These are phyloP conservation scores for Ptychodera flava DNA, from an alignment of 35 echinoderm and acorn worm genomes.

Conservation along the genomic window DNA sequence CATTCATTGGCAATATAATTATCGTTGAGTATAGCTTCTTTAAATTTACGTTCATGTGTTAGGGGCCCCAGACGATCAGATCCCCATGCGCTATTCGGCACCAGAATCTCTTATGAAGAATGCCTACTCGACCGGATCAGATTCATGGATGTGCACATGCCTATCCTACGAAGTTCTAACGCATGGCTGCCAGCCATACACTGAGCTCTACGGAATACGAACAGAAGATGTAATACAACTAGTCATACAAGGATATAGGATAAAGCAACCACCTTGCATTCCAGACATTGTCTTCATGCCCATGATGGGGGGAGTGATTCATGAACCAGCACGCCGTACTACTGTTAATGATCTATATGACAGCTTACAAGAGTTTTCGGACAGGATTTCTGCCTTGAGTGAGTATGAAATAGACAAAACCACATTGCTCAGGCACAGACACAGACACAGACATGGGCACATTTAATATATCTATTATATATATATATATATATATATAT, in stretches of 20 bases:
- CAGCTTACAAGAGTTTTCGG: not conserved
- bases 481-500: not conserved
- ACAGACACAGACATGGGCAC: not conserved
- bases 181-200: not conserved
- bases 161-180: not conserved
- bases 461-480: not conserved
- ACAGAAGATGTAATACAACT: not conserved
- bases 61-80: not conserved
- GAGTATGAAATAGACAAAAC: no score
- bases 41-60: no score
- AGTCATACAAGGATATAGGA: not conserved
- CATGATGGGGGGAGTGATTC: not conserved
- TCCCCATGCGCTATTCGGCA: not conserved
- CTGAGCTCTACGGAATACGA: not conserved
- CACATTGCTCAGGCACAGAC: no score
- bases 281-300: not conserved
- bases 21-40: no score
- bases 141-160: not conserved
- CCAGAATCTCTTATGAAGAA: not conserved
- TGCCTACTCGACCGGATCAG: not conserved
- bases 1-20: no score
- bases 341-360: not conserved
- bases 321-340: not conserved
- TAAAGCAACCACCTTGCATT: not conserved
- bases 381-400: no score